A percentile compares a stretch with the other conserved stretches of the same genome.
Conservation (phyloP, 2,888 invertebrate species). For the Eupithecia abbreviata region DNA sequence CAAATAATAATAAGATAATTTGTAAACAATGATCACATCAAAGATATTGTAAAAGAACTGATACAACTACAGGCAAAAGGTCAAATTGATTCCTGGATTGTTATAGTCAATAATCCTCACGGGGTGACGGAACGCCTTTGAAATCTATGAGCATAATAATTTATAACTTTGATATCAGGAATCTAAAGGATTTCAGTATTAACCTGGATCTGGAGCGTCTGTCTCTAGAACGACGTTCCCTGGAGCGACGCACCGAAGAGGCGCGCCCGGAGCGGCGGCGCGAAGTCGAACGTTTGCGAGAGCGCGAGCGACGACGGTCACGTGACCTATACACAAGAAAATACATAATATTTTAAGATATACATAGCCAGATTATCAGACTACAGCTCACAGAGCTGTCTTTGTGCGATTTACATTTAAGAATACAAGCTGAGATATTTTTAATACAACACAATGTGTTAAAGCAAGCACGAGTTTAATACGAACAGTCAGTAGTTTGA, state of each 20-base stretch:
- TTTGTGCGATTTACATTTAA: not conserved
- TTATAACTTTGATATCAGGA: not conserved
- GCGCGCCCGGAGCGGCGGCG: conserved; percentile 70
- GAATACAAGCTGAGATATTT: not conserved
- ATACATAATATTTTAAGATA: not conserved
- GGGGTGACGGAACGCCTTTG: not conserved
- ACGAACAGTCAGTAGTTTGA: not conserved
- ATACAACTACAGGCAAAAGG: not conserved
- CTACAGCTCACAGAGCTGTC: not conserved
- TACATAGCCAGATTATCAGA: not conserved
- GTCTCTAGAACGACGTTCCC: conserved; percentile 71
- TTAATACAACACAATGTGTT: not conserved
- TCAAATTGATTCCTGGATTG: not conserved
- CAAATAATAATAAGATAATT: not conserved
- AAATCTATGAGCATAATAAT: not conserved
- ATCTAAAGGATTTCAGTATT: conserved; percentile 6
- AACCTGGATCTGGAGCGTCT: conserved; percentile 74
- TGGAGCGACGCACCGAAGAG: conserved; percentile 69
- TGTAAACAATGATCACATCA: not conserved
- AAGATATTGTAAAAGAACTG: not conserved
- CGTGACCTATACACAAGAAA: conserved; percentile 60
- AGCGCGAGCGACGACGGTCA: conserved; percentile 74
- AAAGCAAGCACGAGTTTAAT: not conserved
- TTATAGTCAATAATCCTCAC: not conserved
- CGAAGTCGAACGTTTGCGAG: conserved; percentile 71